Conservation (phyloP, 2,888 invertebrate genomes). For the Chymomyza caudatula region DNA sequence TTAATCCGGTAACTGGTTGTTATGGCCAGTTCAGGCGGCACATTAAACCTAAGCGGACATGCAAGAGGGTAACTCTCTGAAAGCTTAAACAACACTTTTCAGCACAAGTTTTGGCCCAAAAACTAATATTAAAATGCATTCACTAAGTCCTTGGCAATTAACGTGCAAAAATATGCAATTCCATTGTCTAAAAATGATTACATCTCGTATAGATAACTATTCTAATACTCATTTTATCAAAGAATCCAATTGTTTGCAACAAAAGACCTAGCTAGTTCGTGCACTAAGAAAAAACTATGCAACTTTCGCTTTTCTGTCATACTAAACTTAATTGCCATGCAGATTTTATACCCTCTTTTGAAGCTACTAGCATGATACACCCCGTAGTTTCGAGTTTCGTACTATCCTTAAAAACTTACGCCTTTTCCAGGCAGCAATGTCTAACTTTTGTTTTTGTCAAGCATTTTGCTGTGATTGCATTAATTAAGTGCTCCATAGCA, state of each 20-base stretch:
- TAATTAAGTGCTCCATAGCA: constrained; percentile 48
- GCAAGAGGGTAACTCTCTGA: no score
- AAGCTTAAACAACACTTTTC: no score
- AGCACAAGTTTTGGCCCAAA: no score
- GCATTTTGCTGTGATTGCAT: constrained; percentile 51
- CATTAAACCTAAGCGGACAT: no score
- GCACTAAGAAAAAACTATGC: neutral
- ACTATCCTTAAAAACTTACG: neutral
- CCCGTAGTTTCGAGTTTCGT: constrained; percentile 9
- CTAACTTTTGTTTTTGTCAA: constrained; percentile 38
- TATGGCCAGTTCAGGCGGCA: no score
- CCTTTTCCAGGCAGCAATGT: neutral
- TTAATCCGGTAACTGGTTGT: no score
- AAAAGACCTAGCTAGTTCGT: neutral
- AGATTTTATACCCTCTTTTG: constrained; percentile 2
- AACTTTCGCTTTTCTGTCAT: neutral
- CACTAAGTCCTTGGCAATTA: no score
- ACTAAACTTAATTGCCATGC: constrained; percentile 18
- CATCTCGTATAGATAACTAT: neutral
- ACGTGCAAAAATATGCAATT: neutral
- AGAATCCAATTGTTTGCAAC: neutral
- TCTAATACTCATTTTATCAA: neutral
- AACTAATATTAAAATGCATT: neutral
- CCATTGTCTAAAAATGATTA: neutral
- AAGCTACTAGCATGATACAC: neutral